phyloP scores from a whole-genome alignment of 92 coral and sea anemone species.

The Actinernus sp. region DNA sequence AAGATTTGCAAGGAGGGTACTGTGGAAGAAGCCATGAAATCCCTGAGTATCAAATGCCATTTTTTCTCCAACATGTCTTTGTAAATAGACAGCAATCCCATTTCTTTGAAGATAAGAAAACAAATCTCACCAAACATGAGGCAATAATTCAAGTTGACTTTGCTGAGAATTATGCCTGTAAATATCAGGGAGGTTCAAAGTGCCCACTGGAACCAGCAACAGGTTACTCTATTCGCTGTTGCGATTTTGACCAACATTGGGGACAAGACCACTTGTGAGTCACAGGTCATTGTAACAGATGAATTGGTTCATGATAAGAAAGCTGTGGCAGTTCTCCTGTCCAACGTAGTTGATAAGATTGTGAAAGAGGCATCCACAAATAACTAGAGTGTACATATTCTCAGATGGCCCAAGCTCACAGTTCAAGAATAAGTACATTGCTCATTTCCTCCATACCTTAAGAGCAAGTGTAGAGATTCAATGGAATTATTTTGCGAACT shows the following conservation, averaged over 20 bases:
- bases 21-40: neutral
- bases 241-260: conserved; percentile 53
- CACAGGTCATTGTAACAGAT: conserved; percentile 50
- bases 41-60: neutral
- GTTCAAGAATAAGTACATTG: conserved; percentile 57
- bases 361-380: conserved; percentile 31
- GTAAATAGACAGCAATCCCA: conserved; percentile 54
- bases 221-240: conserved; percentile 65
- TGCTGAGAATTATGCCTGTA: conserved; percentile 66
- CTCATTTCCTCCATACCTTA: conserved; percentile 39
- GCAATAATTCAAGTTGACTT: conserved; percentile 73
- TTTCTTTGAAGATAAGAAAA: conserved; percentile 51
- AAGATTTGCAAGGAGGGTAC: neutral
- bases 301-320: conserved; percentile 59
- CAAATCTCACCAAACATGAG: conserved; percentile 27
- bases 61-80: conserved; percentile 29
- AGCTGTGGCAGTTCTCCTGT: conserved; percentile 61
- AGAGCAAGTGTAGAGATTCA: conserved; percentile 8
- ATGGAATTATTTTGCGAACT: conserved; percentile 60
- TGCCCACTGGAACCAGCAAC: conserved; percentile 75
- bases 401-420: too few species aligned
- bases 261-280: conserved; percentile 27
- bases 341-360: conserved; percentile 11
- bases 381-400: conserved; percentile 20
- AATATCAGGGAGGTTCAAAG: conserved; percentile 64